A percentile compares a stretch with the other conserved stretches of the same genome.
Conservation (phyloP, 92 coral and sea anemone genomes). For the Siderastrea radians region DNA sequence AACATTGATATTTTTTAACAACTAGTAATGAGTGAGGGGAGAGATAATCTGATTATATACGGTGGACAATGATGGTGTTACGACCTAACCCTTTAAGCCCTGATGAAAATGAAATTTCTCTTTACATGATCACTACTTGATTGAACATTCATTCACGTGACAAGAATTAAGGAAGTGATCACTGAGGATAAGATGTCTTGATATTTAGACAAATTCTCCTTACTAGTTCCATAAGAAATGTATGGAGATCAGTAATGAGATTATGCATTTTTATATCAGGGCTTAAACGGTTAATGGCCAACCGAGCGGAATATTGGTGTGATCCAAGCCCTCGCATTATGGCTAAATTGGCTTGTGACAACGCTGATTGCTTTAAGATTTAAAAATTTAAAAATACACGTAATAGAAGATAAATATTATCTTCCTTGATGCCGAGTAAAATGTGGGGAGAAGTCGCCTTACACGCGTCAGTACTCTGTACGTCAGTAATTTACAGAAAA, state of each 20-base stretch:
- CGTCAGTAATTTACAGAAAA: too few relatives aligned
- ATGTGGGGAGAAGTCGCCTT: not conserved
- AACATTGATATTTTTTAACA: not conserved
- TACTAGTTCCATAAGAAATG: too few relatives aligned
- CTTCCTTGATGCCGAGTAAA: not conserved
- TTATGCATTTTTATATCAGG: too few relatives aligned
- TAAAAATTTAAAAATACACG: too few relatives aligned
- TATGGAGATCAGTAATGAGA: too few relatives aligned
- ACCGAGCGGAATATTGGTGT: not conserved
- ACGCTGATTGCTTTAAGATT: not conserved
- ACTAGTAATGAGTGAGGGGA: not conserved
- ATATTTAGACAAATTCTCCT: too few relatives aligned
- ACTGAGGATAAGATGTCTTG: too few relatives aligned
- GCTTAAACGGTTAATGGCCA: not conserved
- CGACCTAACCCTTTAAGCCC: not conserved
- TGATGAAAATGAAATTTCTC: too few relatives aligned
- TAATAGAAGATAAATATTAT: too few relatives aligned
- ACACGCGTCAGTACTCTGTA: not conserved
- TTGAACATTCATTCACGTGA: too few relatives aligned
- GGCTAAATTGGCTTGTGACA: not conserved
- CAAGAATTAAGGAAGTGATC: too few relatives aligned
- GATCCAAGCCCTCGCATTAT: not conserved
- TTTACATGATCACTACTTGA: too few relatives aligned
- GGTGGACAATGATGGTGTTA: not conserved
- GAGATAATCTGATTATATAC: not conserved